Conservation (phyloP, 1,140 invertebrate species). For the Pantala flavescens region DNA sequence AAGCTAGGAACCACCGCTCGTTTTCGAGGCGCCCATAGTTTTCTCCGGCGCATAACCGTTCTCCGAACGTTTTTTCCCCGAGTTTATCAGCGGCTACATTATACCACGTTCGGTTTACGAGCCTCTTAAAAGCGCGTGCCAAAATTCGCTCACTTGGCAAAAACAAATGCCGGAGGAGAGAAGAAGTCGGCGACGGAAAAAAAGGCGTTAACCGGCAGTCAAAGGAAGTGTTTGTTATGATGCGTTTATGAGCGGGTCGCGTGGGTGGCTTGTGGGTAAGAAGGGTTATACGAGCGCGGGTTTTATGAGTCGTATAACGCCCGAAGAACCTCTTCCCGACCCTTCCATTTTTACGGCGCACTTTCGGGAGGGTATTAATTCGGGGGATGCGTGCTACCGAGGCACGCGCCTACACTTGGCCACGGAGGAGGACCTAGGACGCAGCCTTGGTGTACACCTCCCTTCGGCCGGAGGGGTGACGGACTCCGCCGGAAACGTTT, state of each 20-base stretch:
- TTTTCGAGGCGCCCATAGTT: not conserved
- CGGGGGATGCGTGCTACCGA: not conserved
- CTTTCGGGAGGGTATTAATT: not conserved
- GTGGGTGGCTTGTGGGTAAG: not conserved
- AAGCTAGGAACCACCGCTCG: not conserved
- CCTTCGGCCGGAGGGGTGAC: no score
- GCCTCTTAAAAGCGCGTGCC: not conserved
- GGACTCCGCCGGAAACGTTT: no score
- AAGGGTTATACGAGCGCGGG: conserved; percentile 6
- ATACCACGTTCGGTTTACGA: not conserved
- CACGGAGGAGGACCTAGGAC: no score
- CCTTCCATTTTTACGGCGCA: not conserved
- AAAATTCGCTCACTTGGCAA: not conserved
- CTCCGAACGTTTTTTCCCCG: not conserved
- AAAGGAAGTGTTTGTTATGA: conserved; percentile 10
- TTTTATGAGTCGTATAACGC: conserved; percentile 4
- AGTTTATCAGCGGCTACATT: conserved; percentile 6
- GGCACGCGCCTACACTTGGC: not conserved
- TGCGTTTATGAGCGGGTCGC: not conserved
- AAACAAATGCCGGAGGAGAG: not conserved
- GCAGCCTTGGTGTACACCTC: no score
- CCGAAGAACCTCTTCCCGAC: not conserved
- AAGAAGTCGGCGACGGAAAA: not conserved
- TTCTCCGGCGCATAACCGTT: not conserved
- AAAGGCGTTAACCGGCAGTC: conserved; percentile 3